phyloP scores from a whole-genome alignment of 2,797 vertebrate species.

The Leptoclinus maculatus region DNA sequence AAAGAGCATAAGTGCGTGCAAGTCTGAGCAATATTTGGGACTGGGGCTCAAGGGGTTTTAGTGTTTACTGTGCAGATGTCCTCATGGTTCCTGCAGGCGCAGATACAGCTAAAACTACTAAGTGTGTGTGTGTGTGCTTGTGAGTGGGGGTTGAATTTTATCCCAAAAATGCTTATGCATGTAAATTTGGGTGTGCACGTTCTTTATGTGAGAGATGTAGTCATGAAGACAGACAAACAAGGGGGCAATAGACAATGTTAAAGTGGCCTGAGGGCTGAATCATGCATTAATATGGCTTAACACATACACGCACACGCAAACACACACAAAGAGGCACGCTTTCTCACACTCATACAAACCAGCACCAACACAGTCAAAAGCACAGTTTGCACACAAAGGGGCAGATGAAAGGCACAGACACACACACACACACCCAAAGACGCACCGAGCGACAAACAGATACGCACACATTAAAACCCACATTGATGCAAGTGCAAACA shows the following conservation, averaged over 20 bases:
- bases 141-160: slow-evolving; percentile 19
- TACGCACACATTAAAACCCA: slow-evolving; percentile 34
- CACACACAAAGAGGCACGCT: slow-evolving; percentile 6
- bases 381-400: slow-evolving; percentile 22
- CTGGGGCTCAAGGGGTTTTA: slow-evolving; percentile 56
- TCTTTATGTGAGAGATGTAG: slow-evolving; percentile 39
- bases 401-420: slow-evolving; percentile 41
- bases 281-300: slow-evolving; percentile 25
- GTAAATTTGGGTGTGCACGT: slow-evolving; percentile 23
- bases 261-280: slow-evolving; percentile 57
- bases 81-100: slow-evolving; percentile 62
- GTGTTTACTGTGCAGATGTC: slow-evolving; percentile 74
- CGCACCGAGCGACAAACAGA: slow-evolving; percentile 23
- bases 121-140: slow-evolving; percentile 30
- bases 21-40: slow-evolving; percentile 68
- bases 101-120: slow-evolving; percentile 45
- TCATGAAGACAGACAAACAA: slow-evolving; percentile 61
- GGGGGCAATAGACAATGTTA: slow-evolving; percentile 33
- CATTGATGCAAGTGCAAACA: slow-evolving; percentile 54
- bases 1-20: slow-evolving; percentile 44
- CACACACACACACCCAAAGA: slow-evolving; percentile 30
- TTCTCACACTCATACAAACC: slow-evolving; percentile 24
- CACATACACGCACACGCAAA: neutral
- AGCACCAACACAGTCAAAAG: slow-evolving; percentile 37
- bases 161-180: slow-evolving; percentile 55